A percentile compares a stretch with the other conserved stretches of the same genome.
phyloP scores from a whole-genome alignment of 2,888 invertebrate genomes.

The Mythimna loreyi region DNA sequence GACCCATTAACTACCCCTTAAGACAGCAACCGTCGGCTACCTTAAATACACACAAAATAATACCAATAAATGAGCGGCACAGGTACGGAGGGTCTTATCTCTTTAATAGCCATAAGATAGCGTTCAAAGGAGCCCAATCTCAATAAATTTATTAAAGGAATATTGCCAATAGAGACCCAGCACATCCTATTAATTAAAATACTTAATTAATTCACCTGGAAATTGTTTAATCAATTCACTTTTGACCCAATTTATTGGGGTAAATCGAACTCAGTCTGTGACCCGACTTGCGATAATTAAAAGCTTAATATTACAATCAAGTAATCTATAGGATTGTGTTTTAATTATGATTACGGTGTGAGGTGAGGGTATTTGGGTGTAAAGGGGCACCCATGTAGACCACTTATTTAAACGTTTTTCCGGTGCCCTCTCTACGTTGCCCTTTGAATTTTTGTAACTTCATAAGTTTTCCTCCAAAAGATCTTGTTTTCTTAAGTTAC shows the following conservation, averaged over 20 bases:
- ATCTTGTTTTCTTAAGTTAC: neutral
- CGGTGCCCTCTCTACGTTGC: neutral
- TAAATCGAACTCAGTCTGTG: constrained; percentile 79
- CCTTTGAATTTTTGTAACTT: neutral
- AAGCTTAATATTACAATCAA: constrained; percentile 64
- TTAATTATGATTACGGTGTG: constrained; percentile 60
- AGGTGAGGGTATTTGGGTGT: constrained; percentile 13
- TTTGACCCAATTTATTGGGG: constrained; percentile 89
- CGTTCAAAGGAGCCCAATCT: constrained; percentile 87
- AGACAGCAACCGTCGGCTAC: constrained; percentile 22
- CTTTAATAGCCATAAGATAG: constrained; percentile 78
- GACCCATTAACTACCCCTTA: constrained; percentile 9
- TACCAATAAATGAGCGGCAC: constrained; percentile 72
- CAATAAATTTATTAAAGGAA: constrained; percentile 91
- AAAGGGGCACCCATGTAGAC: constrained; percentile 8
- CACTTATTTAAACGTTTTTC: constrained; percentile 11
- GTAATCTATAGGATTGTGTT: constrained; percentile 60
- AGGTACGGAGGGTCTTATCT: constrained; percentile 79
- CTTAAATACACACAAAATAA: constrained; percentile 60
- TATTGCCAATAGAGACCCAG: constrained; percentile 90
- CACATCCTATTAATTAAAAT: constrained; percentile 91
- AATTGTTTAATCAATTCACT: constrained; percentile 90
- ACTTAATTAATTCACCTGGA: constrained; percentile 91
- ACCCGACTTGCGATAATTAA: constrained; percentile 67
- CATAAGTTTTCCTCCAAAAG: neutral